Conservation (phyloP, 2,888 invertebrate species). For the Plusia festucae region DNA sequence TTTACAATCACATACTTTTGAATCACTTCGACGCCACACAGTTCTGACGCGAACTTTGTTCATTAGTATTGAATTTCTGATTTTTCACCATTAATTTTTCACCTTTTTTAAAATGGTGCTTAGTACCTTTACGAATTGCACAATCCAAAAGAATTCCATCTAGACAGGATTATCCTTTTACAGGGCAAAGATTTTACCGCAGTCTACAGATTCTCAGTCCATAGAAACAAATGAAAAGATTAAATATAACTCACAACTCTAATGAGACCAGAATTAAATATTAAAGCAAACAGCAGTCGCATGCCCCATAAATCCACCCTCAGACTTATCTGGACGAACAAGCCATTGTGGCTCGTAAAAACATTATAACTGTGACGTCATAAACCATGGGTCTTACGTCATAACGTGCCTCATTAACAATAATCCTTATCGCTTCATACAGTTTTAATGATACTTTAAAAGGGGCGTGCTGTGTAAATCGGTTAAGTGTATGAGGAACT, state of each 20-base stretch:
- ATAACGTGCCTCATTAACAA: conserved; percentile 79
- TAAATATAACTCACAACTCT: conserved; percentile 28
- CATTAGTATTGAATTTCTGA: too few relatives aligned
- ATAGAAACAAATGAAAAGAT: conserved; percentile 19
- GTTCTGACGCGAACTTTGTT: too few relatives aligned
- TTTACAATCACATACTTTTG: too few relatives aligned
- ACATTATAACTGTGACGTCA: conserved; percentile 52
- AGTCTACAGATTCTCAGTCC: background rate
- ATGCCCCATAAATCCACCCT: conserved; percentile 53
- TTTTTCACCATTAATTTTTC: too few relatives aligned
- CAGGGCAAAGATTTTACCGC: too few relatives aligned
- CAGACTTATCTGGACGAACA: conserved; percentile 54
- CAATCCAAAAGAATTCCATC: background rate
- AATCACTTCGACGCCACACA: too few relatives aligned
- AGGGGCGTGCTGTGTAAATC: conserved; percentile 55
- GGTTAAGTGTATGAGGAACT: conserved; percentile 6
- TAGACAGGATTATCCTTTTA: background rate
- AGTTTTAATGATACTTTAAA: conserved; percentile 85
- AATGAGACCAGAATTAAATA: conserved; percentile 40
- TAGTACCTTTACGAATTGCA: too few relatives aligned
- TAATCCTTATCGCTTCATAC: conserved; percentile 80
- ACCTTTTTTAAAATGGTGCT: too few relatives aligned
- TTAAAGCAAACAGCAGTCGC: conserved; percentile 38
- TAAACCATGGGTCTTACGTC: conserved; percentile 45
- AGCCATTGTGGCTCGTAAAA: conserved; percentile 57